These are phyloP conservation scores for Pissodes strobi DNA, from an alignment of 1,140 invertebrate species.

Conservation along the genomic window DNA sequence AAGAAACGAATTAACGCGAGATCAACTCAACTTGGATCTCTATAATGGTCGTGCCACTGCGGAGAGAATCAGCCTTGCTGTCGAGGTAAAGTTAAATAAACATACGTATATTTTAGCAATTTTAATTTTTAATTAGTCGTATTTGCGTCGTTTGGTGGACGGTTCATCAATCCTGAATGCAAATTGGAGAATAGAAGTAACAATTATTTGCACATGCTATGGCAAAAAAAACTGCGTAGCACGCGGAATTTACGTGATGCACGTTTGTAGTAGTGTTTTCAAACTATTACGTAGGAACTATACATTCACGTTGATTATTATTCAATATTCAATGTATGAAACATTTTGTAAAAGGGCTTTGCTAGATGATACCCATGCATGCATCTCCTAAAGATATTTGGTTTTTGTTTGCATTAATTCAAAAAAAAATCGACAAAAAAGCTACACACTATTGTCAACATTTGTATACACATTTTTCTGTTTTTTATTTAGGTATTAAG, in stretches of 20 bases:
- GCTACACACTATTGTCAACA: too few relatives aligned
- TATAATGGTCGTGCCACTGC: constrained; percentile 89
- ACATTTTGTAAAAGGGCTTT: too few relatives aligned
- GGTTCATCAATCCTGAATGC: background rate
- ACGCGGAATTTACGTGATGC: constrained; percentile 7
- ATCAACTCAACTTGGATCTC: constrained; percentile 88
- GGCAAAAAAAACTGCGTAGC: constrained; percentile 9
- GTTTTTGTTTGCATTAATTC: too few relatives aligned
- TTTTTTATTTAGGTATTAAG: too few relatives aligned
- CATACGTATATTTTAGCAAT: background rate
- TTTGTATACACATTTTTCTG: too few relatives aligned
- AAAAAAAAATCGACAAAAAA: too few relatives aligned
- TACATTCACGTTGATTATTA: too few relatives aligned
- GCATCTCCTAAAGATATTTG: too few relatives aligned
- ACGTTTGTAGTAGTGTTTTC: too few relatives aligned
- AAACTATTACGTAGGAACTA: too few relatives aligned
- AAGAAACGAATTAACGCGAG: constrained; percentile 85
- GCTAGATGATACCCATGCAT: too few relatives aligned
- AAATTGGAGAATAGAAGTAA: background rate
- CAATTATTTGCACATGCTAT: background rate
- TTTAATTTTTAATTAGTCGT: constrained; percentile 5
- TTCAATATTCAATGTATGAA: too few relatives aligned
- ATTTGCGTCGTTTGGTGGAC: background rate
- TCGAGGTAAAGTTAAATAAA: constrained; percentile 65
- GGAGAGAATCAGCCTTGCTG: constrained; percentile 82